Evolutionary conservation across 2,888 invertebrate species (phyloP).

Genomic region (Apotomis turbidana): DNA sequence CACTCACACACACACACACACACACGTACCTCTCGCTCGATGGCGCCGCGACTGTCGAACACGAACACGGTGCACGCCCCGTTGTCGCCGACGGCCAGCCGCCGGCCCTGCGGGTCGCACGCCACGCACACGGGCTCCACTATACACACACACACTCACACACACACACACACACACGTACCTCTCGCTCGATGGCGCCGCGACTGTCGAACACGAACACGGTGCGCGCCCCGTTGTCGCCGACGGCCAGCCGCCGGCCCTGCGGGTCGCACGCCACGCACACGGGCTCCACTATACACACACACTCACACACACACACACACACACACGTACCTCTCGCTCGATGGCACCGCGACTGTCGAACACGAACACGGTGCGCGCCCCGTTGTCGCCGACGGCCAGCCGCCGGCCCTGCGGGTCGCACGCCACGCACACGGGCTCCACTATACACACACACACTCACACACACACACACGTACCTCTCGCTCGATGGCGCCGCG

Average conservation of each 20-base stretch:
- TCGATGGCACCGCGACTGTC: not conserved
- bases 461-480: conserved; percentile 44
- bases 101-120: not conserved
- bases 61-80: conserved; percentile 3
- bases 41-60: not conserved
- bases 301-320: not conserved
- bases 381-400: conserved; percentile 7
- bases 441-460: not conserved
- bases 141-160: not conserved
- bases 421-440: too few species aligned
- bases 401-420: not conserved
- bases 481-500: conserved; percentile 82
- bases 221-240: conserved; percentile 2
- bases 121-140: too few species aligned
- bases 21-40: not conserved
- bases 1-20: not conserved
- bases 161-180: not conserved
- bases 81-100: conserved; percentile 9
- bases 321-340: not conserved
- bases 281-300: too few species aligned
- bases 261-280: too few species aligned
- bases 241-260: conserved; percentile 3
- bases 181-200: conserved; percentile 80
- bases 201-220: conserved; percentile 57
- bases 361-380: conserved; percentile 6